phyloP scores from a whole-genome alignment of 2,113 vertebrate species.

The Upupa epops region DNA sequence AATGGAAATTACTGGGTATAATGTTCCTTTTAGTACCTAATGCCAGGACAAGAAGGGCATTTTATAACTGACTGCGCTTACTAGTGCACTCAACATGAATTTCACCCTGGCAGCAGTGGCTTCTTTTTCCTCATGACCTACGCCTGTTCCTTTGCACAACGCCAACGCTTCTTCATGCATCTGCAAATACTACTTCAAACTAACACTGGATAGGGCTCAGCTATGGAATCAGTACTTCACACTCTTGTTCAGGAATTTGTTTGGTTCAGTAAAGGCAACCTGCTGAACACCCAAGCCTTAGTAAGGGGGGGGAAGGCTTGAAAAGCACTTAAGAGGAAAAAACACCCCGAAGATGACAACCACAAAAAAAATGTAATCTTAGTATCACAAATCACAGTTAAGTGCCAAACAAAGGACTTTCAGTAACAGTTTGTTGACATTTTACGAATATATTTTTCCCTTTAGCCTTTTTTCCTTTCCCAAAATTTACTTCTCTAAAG shows the following conservation, averaged over 20 bases:
- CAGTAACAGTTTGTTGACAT: background rate
- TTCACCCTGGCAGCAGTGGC: background rate
- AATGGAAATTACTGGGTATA: background rate
- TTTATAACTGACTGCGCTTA: background rate
- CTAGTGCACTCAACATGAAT: background rate
- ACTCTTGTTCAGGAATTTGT: background rate
- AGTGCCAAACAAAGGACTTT: background rate
- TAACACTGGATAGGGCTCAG: background rate
- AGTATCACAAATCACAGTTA: background rate
- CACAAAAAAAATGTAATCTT: background rate
- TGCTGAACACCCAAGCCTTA: background rate
- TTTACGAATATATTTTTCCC: background rate
- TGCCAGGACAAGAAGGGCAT: background rate
- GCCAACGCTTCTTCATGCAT: background rate
- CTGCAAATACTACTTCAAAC: background rate
- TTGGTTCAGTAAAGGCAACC: background rate
- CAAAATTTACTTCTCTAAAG: background rate
- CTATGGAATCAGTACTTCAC: background rate
- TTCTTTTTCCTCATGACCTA: accelerated
- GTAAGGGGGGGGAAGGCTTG: background rate
- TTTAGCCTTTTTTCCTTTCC: background rate
- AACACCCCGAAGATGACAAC: background rate
- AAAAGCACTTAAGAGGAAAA: background rate
- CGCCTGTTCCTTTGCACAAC: background rate
- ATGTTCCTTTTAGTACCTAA: background rate